Conservation (phyloP, 2,888 invertebrate genomes). For the Trypoxylon attenuatum region DNA sequence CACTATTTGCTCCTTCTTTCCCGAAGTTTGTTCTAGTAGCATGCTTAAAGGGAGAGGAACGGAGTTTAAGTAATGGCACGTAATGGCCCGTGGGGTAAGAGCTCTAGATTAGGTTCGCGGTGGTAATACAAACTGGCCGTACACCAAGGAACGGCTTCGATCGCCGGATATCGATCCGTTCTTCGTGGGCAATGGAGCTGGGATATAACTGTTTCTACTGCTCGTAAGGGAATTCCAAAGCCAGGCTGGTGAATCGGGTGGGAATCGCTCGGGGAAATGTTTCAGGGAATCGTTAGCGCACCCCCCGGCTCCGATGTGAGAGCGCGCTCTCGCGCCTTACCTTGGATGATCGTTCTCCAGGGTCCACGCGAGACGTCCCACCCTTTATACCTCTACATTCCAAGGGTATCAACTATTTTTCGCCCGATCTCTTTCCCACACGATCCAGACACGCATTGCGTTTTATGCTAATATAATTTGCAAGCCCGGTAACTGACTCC, state of each 20-base stretch:
- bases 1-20: too few species aligned
- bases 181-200: conserved; percentile 3
- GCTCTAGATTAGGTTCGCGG: too few species aligned
- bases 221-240: conserved; percentile 54
- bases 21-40: too few species aligned
- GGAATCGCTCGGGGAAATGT: conserved; percentile 53
- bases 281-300: conserved; percentile 57
- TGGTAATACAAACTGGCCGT: too few species aligned
- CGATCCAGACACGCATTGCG: too few species aligned
- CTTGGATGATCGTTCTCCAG: conserved; percentile 54
- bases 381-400: too few species aligned
- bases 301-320: conserved; percentile 37
- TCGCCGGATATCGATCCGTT: conserved; percentile 41
- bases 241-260: conserved; percentile 38
- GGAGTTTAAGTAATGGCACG: too few species aligned
- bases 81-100: too few species aligned
- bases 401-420: conserved; percentile 1
- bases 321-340: conserved; percentile 51
- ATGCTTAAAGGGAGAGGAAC: too few species aligned
- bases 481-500: too few species aligned
- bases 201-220: conserved; percentile 50
- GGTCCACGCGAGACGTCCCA: conserved; percentile 28
- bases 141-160: conserved; percentile 40
- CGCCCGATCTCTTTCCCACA: too few species aligned
- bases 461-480: too few species aligned